phyloP scores from a whole-genome alignment of 2,113 vertebrate genomes.

The Nycticebus coucang region DNA sequence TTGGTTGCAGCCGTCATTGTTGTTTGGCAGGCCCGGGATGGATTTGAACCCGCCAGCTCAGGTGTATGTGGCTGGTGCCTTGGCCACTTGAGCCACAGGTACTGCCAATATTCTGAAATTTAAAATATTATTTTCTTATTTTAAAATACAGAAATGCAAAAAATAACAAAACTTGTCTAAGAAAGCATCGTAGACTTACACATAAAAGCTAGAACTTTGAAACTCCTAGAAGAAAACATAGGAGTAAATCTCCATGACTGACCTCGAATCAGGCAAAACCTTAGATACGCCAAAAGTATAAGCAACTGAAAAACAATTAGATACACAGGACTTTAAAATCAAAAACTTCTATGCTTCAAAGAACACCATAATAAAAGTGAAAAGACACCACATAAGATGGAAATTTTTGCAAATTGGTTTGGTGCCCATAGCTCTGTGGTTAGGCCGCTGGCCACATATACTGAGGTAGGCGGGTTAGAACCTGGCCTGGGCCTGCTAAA shows the following conservation, averaged over 20 bases:
- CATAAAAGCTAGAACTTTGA: not conserved
- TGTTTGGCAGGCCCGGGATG: no score
- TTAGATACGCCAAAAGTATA: not conserved
- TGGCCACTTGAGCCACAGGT: no score
- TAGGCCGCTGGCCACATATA: no score
- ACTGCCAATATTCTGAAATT: no score
- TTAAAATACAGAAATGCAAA: no score
- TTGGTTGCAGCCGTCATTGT: no score
- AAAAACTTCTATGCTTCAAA: not conserved
- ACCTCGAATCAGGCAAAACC: not conserved
- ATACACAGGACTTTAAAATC: not conserved
- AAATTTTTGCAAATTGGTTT: conserved; percentile 13
- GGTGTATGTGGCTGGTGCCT: no score
- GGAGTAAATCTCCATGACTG: conserved; percentile 13
- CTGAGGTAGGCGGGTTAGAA: no score
- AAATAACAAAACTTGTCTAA: not conserved
- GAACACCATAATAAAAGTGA: not conserved
- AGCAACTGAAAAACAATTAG: not conserved
- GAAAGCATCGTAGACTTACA: not conserved
- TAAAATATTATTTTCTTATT: no score
- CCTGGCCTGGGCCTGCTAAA: no score
- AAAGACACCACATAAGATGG: not conserved
- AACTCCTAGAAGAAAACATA: not conserved
- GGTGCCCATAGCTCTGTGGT: no score
- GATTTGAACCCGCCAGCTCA: no score